phyloP scores from a whole-genome alignment of 2,113 vertebrate species.

The Rhagologus leucostigma region DNA sequence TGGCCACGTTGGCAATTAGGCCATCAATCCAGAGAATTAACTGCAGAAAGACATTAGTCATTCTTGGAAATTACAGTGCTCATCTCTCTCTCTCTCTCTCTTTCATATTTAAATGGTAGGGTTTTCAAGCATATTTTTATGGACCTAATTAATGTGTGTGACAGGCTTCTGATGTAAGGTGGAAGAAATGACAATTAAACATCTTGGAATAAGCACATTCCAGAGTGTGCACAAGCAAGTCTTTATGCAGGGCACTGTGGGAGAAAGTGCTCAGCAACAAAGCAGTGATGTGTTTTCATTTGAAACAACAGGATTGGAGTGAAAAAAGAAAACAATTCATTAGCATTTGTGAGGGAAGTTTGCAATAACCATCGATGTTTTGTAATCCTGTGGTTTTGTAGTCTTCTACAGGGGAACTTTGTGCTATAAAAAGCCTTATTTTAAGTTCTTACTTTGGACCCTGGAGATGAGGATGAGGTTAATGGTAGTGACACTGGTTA shows the following conservation, averaged over 20 bases:
- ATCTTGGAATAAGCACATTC: slow-evolving; percentile 67
- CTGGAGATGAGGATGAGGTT: slow-evolving; percentile 6
- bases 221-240: slow-evolving; percentile 54
- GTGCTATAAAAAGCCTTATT: background rate
- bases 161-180: slow-evolving; percentile 54
- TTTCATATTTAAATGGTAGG: slow-evolving; percentile 33
- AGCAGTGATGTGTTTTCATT: slow-evolving; percentile 44
- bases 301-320: slow-evolving; percentile 41
- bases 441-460: background rate
- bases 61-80: slow-evolving; percentile 42
- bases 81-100: background rate
- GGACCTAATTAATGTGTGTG: slow-evolving; percentile 43
- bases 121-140: slow-evolving; percentile 45
- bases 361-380: background rate
- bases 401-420: background rate
- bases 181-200: slow-evolving; percentile 57
- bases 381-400: background rate
- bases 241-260: slow-evolving; percentile 63
- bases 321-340: slow-evolving; percentile 50
- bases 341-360: slow-evolving; percentile 51
- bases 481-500: background rate
- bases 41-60: slow-evolving; percentile 36
- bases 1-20: background rate
- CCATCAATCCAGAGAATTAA: slow-evolving; percentile 30
- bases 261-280: slow-evolving; percentile 65